A percentile compares a stretch with the other conserved stretches of the same genome.
Conservation (phyloP, 2,888 invertebrate species). For the Cephus sareptanus region DNA sequence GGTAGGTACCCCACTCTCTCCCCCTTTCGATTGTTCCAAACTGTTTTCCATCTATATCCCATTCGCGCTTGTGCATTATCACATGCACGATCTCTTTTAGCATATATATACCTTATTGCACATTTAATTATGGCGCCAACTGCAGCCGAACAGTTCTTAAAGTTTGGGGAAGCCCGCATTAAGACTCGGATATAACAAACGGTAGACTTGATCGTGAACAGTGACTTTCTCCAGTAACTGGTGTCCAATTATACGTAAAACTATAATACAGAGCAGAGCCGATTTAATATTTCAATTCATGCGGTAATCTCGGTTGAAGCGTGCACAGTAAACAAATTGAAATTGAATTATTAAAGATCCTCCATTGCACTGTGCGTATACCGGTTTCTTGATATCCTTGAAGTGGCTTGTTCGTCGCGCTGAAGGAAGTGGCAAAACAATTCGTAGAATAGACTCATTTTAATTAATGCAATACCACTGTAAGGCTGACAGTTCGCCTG, state of each 20-base stretch:
- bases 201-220: background rate
- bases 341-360: background rate
- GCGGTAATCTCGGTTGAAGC: background rate
- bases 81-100: background rate
- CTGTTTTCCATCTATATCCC: background rate
- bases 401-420: background rate
- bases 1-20: constrained; percentile 6
- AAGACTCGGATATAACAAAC: background rate
- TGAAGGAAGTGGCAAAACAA: background rate
- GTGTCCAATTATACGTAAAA: background rate
- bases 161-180: background rate
- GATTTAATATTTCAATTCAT: background rate
- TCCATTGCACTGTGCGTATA: background rate
- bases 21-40: background rate
- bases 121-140: background rate
- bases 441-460: background rate
- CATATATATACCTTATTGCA: background rate
- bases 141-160: background rate
- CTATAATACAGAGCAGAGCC: background rate
- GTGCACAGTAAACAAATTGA: background rate
- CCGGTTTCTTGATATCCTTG: background rate
- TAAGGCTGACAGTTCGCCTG: background rate
- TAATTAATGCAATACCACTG: background rate
- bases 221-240: background rate
- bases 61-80: background rate